Base-by-base conservation (phyloP, 2,797 vertebrate genomes). In the Mormyrus hasselquistii region DNA sequence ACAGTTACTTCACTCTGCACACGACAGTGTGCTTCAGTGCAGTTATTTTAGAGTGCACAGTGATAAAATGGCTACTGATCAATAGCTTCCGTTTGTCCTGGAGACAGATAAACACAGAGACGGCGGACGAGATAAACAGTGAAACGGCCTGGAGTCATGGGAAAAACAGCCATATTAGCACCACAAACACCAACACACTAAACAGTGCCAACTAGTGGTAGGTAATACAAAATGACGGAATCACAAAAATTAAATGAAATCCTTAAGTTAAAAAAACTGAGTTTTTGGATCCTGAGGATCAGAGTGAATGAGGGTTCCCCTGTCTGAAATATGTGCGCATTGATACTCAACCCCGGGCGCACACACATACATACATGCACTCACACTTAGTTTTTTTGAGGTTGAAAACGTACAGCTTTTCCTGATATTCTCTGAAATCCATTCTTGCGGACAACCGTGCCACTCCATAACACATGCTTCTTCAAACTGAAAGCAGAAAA, bases 251-350 rank as follows among this genome's bases (percentile, higher is more conserved):
- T 47, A 90, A 90, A 89, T 88, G 89, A 59, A 89, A 89, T 89
- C 84, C 84, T 86, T 62, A 92, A 90, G 91, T 88, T 62, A 88
- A 79, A 89, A 92, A 89, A 90, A 88, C 90, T 90, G 87, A 90
- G 89, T 89, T 91, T 90, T 88, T 90, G 90, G 90, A 92, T 92
- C 92, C 92, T 93, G 55, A 89, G 93, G 92, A 93, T 91, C 89
- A 90, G 89, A 92, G 90, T 91, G 89, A 93, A 91, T 91, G 90
- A 90, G 89, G 91, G 88, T 89, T 91, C 92, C 90, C 84, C 89
- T 88, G 89, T 89, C 90, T 89, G 87, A 90, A 85, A 62, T 57
- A 47, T 73, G 62, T 25, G 3, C 88, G 57, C 83, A 76, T 88
- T 7, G 90, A 85, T 88, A 82, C 82, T 14, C 57, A 87, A 50